Evolutionary conservation across 1,140 invertebrate genomes (phyloP), one percentile per base, ranked within the genome.

Genomic region (Drosophila gunungcola): DNA sequence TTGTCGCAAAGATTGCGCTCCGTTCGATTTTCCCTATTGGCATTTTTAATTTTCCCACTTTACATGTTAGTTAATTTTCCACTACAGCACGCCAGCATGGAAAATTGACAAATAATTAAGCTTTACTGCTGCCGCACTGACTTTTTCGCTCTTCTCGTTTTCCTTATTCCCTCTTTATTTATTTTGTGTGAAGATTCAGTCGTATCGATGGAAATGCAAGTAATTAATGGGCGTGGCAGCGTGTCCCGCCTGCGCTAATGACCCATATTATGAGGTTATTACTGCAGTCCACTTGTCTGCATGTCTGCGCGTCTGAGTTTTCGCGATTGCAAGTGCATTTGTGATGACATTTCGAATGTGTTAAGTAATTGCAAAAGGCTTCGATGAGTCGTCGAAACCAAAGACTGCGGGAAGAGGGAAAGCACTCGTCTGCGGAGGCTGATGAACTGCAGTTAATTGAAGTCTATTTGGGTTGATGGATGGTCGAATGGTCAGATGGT

Each of bases 51-150:
- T 63, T 63, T 63, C 39, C 5, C 45, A 61, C 68, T 78, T 74
- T 57, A 48, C 32, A 52, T 72, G 53, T 72, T 64, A 65, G 27
- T 48, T 57, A 45, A 48, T 42, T 53, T 57, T 77, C 54, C 56
- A 75, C 39, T 45, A 39, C 42, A 62, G 58, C n/a, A 51, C 29
- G 4, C n/a, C 32, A 13, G n/a, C 53, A 29, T 69, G 77, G 46
- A 60, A 80, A 73, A 80, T 68, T 32, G 61, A 52, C 82, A 75
- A 77, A 82, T 86, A 88, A 82, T 86, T 88, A 76, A 46, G 69
- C 48, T 51, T 78, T 60, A 67, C 45, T 41, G 34, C 46, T 38
- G 42, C 27, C 16, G 12, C 25, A n/a, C 32, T 25, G 60, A 29
- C 12, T 43, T 65, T 38, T 38, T 21, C 38, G 16, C 34, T 68